Conservation (phyloP, 2,797 vertebrate species). For the Meda fulgida region DNA sequence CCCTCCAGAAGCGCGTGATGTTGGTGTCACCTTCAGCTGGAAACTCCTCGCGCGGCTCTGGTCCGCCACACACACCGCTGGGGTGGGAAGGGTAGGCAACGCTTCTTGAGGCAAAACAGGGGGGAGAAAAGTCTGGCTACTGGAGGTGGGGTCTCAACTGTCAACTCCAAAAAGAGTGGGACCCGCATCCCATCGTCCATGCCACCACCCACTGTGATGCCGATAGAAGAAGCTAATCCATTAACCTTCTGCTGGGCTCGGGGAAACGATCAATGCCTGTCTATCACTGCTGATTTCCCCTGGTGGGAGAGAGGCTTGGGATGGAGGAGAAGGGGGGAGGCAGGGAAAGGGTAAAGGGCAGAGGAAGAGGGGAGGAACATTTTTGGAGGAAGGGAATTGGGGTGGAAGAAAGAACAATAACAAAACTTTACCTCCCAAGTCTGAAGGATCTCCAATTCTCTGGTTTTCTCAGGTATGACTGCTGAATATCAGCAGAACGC, state of each 20-base stretch:
- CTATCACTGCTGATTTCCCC: conserved; percentile 79
- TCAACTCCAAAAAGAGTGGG: conserved; percentile 3
- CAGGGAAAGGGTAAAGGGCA: conserved; percentile 83
- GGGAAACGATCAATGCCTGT: conserved; percentile 87
- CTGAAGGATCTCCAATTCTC: conserved; percentile 71
- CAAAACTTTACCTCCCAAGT: conserved; percentile 68
- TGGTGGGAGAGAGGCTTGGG: conserved; percentile 64
- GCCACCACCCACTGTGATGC: conserved; percentile 43
- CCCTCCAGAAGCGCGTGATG: conserved; percentile 32
- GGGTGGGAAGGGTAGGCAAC: conserved; percentile 68
- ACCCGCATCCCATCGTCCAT: conserved; percentile 54
- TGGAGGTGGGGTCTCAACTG: conserved; percentile 12
- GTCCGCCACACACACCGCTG: conserved; percentile 89
- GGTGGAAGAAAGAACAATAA: no score
- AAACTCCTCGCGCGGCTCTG: conserved; percentile 55
- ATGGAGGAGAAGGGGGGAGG: conserved; percentile 65
- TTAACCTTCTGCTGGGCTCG: conserved; percentile 75
- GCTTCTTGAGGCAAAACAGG: conserved; percentile 62
- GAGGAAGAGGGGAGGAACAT: conserved; percentile 83
- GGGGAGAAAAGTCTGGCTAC: conserved; percentile 13
- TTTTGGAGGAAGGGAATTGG: conserved; percentile 85
- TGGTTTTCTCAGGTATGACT: conserved; percentile 46
- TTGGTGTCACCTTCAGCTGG: conserved; percentile 67
- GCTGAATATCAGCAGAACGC: conserved; percentile 10
- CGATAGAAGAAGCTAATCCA: conserved; percentile 76